Percentiles rank a stretch among this genome's conserved stretches.
Conservation (phyloP, 2,888 invertebrate genomes). For the Trachelus iudaicus region DNA sequence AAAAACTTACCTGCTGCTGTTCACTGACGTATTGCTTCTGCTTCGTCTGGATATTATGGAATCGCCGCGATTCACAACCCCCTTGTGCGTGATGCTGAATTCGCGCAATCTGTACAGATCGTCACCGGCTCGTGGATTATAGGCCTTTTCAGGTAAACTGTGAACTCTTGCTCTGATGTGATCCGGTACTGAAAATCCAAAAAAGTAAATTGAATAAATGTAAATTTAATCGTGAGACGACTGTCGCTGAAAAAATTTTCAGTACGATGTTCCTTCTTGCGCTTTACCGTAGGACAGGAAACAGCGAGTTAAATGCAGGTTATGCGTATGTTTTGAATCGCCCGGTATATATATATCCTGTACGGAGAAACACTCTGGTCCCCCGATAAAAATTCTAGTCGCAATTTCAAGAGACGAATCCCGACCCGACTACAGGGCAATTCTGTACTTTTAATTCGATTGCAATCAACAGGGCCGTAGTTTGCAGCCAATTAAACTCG, state of each 20-base stretch:
- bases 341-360: background rate
- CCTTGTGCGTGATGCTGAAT: conserved; percentile 89
- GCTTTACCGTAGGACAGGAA: no score
- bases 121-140: conserved; percentile 85
- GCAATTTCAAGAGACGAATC: background rate
- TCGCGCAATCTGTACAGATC: conserved; percentile 86
- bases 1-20: conserved; percentile 76
- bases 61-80: conserved; percentile 91
- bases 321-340: background rate
- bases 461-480: background rate
- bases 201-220: background rate
- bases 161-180: conserved; percentile 86
- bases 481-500: background rate
- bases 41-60: conserved; percentile 87
- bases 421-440: background rate
- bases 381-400: background rate
- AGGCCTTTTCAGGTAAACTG: conserved; percentile 86
- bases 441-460: background rate
- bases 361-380: background rate
- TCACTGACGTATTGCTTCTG: conserved; percentile 88
- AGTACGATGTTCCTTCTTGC: no score
- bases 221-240: background rate
- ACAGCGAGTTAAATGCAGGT: no score
- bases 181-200: conserved; percentile 76
- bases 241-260: background rate